Percentiles rank a stretch among this genome's conserved stretches.
Conservation (phyloP, 2,113 vertebrate genomes). For the Fukomys damarensis region DNA sequence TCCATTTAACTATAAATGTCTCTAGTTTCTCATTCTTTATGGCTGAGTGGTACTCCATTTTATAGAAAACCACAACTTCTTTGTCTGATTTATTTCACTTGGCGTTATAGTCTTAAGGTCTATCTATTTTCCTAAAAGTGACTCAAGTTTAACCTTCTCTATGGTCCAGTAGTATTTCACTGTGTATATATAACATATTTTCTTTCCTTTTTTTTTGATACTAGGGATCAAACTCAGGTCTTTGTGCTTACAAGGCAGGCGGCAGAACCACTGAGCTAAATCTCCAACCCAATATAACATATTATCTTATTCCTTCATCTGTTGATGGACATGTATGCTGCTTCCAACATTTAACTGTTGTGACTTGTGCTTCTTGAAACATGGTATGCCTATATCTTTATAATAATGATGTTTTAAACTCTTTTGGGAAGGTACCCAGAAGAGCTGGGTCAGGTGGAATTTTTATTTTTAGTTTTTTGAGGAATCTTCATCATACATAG, state of each 20-base stretch:
- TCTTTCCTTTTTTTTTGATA: too few relatives aligned
- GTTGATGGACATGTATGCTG: not conserved
- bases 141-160: not conserved
- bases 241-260: too few relatives aligned
- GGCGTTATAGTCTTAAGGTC: not conserved
- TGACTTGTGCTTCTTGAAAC: not conserved
- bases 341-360: not conserved
- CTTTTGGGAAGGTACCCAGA: not conserved
- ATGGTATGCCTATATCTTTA: not conserved
- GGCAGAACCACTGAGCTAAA: too few relatives aligned
- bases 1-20: too few relatives aligned
- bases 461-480: not conserved
- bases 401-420: not conserved
- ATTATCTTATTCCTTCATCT: not conserved
- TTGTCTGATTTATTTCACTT: not conserved
- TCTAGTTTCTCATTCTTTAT: too few relatives aligned
- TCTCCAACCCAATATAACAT: too few relatives aligned
- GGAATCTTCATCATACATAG: not conserved
- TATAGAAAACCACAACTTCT: too few relatives aligned
- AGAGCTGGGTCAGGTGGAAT: not conserved
- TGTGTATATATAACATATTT: not conserved
- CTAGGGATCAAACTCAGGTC: too few relatives aligned
- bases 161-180: not conserved
- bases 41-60: too few relatives aligned
- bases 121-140: not conserved